Evolutionary conservation across 2,113 vertebrate genomes (phyloP).

Genomic region (Haliaeetus leucogaster): DNA sequence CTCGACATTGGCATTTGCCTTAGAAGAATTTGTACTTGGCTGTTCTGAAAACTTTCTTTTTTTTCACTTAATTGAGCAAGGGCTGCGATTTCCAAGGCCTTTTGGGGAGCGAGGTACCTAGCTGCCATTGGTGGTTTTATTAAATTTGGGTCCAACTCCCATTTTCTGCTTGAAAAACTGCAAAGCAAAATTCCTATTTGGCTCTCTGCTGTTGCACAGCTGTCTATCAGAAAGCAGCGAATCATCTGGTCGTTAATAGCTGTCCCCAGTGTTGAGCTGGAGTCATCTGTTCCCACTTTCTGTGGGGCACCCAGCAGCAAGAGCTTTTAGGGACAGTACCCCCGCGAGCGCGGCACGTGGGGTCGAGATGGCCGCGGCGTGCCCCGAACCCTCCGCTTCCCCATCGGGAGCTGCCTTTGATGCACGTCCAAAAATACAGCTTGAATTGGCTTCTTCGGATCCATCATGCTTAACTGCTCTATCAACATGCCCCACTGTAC

Average conservation of each 20-base stretch:
- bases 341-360: background rate
- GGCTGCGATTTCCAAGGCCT: background rate
- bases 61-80: background rate
- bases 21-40: background rate
- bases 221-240: background rate
- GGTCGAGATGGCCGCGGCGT: rapidly evolving
- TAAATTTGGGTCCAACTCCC: background rate
- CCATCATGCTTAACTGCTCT: background rate
- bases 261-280: background rate
- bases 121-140: background rate
- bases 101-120: background rate
- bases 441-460: background rate
- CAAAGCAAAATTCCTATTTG: background rate
- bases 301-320: background rate
- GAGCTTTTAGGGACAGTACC: background rate
- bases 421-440: background rate
- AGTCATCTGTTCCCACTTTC: background rate
- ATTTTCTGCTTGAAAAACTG: background rate
- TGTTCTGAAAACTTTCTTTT: background rate
- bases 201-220: background rate
- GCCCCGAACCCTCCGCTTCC: background rate
- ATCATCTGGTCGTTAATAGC: background rate
- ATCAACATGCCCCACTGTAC: background rate
- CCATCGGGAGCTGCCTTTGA: background rate
- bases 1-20: background rate